Percentiles rank a stretch among this genome's conserved stretches.
phyloP scores from a whole-genome alignment of 2,797 vertebrate species.

The Hoplostethus mediterraneus region DNA sequence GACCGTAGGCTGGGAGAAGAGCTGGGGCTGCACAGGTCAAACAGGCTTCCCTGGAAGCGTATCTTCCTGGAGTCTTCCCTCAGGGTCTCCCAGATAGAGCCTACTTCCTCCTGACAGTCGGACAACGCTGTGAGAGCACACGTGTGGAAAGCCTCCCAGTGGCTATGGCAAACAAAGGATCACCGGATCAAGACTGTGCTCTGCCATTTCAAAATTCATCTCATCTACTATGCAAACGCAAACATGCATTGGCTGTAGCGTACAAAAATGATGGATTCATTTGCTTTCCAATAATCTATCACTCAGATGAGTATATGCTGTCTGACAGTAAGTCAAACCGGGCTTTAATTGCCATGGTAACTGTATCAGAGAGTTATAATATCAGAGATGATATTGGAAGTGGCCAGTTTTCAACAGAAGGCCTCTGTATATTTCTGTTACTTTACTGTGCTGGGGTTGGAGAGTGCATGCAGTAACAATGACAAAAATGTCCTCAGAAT shows the following conservation, averaged over 20 bases:
- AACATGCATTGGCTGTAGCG: constrained; percentile 26
- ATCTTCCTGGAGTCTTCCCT: constrained; percentile 84
- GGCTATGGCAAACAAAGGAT: constrained; percentile 75
- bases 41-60: constrained; percentile 86
- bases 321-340: constrained; percentile 59
- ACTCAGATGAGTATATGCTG: constrained; percentile 46
- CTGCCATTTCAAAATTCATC: constrained; percentile 37
- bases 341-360: constrained; percentile 77
- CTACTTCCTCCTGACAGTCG: constrained; percentile 85
- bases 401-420: constrained; percentile 49
- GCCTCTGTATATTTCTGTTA: constrained; percentile 62
- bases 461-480: constrained; percentile 62
- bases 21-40: constrained; percentile 83
- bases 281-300: constrained; percentile 62
- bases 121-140: constrained; percentile 81
- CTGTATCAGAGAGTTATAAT: constrained; percentile 64
- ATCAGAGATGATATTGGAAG: constrained; percentile 62
- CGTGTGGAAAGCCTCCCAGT: constrained; percentile 87
- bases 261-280: constrained; percentile 32
- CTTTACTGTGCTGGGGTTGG: constrained; percentile 42
- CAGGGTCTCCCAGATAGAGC: constrained; percentile 84
- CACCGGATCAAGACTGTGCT: constrained; percentile 37
- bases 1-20: constrained; percentile 59
- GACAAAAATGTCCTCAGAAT: constrained; percentile 69
- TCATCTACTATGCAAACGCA: constrained; percentile 29